Conservation (phyloP, 37 sponge, comb jelly and placozoan species). For the Amphimedon queenslandica region DNA sequence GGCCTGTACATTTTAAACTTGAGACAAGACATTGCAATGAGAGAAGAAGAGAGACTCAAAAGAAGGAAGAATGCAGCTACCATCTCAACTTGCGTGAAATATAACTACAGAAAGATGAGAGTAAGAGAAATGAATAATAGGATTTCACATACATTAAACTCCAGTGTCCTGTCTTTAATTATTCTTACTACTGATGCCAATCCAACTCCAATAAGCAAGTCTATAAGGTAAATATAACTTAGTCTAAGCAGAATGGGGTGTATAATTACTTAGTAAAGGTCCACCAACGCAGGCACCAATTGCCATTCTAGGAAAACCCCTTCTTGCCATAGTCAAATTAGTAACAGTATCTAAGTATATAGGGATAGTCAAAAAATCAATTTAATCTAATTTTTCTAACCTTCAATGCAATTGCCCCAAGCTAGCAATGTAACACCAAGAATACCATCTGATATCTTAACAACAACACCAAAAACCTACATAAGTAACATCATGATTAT, state of each 20-base stretch:
- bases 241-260: no score
- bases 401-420: conserved; percentile 99
- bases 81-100: conserved; percentile 75
- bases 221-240: no score
- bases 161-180: neutral
- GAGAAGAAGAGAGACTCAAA: conserved; percentile 51
- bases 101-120: conserved; percentile 30
- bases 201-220: conserved; percentile 83
- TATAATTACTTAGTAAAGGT: conserved; percentile 92
- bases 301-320: conserved; percentile 96
- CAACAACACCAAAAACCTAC: conserved; percentile 85
- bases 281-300: conserved; percentile 97
- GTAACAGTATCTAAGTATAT: conserved; percentile 80
- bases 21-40: conserved; percentile 49
- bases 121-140: no score
- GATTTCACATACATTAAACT: conserved; percentile 22
- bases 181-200: conserved; percentile 58
- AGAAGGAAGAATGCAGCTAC: conserved; percentile 77
- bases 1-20: conserved; percentile 63
- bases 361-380: neutral
- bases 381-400: conserved; percentile 35
- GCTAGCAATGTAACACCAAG: conserved; percentile 93
- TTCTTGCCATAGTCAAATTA: conserved; percentile 89
- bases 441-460: conserved; percentile 83
- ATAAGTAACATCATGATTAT: no score